A percentile compares a stretch with the other conserved stretches of the same genome.
Conservation (phyloP, 2,888 invertebrate species). For the Ceriagrion tenellum region DNA sequence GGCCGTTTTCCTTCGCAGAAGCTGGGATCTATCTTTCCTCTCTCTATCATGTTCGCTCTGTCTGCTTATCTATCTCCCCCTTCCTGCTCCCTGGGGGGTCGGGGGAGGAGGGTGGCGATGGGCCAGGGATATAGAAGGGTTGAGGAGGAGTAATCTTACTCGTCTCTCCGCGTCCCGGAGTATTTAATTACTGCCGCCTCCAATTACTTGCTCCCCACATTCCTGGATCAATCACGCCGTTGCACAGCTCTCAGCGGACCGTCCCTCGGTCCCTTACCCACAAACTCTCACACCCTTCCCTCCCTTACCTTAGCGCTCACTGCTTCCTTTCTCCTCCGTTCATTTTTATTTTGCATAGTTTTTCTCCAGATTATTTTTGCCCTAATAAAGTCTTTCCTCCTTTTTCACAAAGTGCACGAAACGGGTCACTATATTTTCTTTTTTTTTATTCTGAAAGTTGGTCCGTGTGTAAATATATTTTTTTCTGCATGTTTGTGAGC, state of each 20-base stretch:
- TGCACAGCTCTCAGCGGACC: neutral
- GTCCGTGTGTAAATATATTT: too few relatives aligned
- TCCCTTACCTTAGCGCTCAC: neutral
- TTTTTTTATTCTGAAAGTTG: too few relatives aligned
- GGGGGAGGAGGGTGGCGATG: too few relatives aligned
- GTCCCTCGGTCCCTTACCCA: too few relatives aligned
- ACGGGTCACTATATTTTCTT: neutral
- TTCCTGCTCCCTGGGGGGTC: too few relatives aligned
- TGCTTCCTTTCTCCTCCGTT: neutral
- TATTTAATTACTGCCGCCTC: neutral
- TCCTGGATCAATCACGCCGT: neutral
- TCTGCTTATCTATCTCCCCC: too few relatives aligned
- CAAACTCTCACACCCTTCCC: neutral
- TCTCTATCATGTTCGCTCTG: too few relatives aligned
- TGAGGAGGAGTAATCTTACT: neutral
- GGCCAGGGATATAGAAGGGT: too few relatives aligned
- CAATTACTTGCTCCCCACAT: neutral
- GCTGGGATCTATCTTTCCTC: too few relatives aligned
- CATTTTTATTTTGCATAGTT: too few relatives aligned
- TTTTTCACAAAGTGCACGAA: neutral
- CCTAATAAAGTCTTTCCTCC: neutral
- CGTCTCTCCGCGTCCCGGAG: neutral
- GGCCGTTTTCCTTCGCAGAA: neutral
- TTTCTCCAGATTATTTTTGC: too few relatives aligned
- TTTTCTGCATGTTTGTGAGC: too few relatives aligned